Evolutionary conservation across 2,888 invertebrate genomes (phyloP).

Genomic region (Dasysyrphus albostriatus): DNA sequence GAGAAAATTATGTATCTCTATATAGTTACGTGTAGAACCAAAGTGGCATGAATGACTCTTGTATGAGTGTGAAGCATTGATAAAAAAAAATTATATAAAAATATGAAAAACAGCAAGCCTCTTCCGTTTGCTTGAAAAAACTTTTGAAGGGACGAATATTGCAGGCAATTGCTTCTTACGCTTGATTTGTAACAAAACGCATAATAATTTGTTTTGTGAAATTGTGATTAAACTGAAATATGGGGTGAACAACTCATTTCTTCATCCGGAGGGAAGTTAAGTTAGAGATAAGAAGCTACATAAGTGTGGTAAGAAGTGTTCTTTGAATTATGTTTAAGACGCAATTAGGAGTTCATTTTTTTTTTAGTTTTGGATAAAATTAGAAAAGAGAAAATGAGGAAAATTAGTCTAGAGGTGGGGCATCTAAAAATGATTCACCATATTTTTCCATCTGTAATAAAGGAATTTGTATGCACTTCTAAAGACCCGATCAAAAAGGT

Average conservation of each 20-base stretch:
- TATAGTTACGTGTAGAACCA: not conserved
- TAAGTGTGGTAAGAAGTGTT: not conserved
- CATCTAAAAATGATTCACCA: no score
- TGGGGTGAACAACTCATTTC: conserved; percentile 68
- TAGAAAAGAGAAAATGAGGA: no score
- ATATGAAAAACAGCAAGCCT: conserved; percentile 10
- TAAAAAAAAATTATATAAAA: conserved; percentile 19
- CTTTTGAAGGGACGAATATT: conserved; percentile 2
- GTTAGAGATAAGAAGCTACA: conserved; percentile 52
- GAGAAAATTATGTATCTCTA: conserved; percentile 11
- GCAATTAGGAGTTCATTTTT: not conserved
- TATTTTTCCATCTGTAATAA: no score
- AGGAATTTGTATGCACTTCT: no score
- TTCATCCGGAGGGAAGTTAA: conserved; percentile 70
- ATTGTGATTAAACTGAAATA: conserved; percentile 52
- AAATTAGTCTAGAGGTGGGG: no score
- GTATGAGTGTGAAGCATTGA: conserved; percentile 37
- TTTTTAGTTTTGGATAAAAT: not conserved
- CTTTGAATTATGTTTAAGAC: not conserved
- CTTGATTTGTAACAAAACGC: conserved; percentile 57
- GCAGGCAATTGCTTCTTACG: conserved; percentile 47
- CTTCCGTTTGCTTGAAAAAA: conserved; percentile 49
- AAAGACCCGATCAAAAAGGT: no score
- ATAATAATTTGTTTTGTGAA: conserved; percentile 53
- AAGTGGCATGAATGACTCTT: not conserved